phyloP scores from a whole-genome alignment of 2,113 vertebrate genomes.

The Podiceps cristatus region DNA sequence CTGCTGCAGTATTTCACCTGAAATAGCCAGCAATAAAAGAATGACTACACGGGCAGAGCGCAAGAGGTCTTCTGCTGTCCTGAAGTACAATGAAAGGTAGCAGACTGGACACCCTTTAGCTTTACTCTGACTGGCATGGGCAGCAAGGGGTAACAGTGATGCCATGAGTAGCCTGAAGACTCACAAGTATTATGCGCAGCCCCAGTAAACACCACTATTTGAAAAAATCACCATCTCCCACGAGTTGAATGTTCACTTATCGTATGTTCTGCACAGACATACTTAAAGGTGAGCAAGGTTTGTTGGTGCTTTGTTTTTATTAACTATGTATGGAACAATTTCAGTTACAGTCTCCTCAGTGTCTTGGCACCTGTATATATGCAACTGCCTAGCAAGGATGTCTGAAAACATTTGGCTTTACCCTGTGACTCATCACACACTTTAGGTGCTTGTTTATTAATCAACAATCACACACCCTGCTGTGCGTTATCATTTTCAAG shows the following conservation, averaged over 20 bases:
- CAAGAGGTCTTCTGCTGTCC: background rate
- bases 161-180: background rate
- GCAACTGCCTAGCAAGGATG: background rate
- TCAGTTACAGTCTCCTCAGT: background rate
- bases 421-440: background rate
- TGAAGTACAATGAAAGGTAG: background rate
- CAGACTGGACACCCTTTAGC: background rate
- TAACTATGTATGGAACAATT: background rate
- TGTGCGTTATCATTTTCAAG: conserved; percentile 13
- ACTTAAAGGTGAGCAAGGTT: background rate
- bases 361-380: background rate
- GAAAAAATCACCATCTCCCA: background rate
- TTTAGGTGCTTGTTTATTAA: conserved; percentile 24
- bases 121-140: background rate
- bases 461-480: conserved; percentile 27
- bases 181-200: background rate
- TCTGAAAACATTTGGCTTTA: conserved; percentile 31
- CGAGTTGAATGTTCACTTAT: background rate
- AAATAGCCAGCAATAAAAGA: background rate
- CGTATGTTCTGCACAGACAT: background rate
- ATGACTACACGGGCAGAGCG: background rate
- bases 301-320: background rate
- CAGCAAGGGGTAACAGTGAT: background rate
- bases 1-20: background rate
- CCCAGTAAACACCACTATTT: background rate